Percentiles rank a stretch among this genome's conserved stretches.
Evolutionary conservation across 2,888 invertebrate genomes (phyloP).

Genomic region (Mythimna albipuncta): DNA sequence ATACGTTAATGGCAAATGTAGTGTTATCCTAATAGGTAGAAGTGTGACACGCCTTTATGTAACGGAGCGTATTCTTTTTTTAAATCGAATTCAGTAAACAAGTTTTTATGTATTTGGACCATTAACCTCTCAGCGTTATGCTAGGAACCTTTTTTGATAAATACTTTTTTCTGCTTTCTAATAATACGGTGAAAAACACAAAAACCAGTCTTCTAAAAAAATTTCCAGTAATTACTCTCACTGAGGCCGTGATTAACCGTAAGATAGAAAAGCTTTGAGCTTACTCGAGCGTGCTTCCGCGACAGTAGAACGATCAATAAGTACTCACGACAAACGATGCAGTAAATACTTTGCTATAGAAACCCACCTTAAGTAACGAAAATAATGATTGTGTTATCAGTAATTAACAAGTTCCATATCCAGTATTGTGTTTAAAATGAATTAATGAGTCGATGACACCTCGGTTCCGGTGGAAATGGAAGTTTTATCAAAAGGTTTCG

Average conservation of each 20-base stretch:
- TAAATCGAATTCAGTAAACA: slow-evolving; percentile 4
- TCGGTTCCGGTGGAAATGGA: not conserved
- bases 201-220: slow-evolving; percentile 9
- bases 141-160: slow-evolving; percentile 28
- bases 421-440: slow-evolving; percentile 9
- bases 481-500: not conserved
- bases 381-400: slow-evolving; percentile 22
- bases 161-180: slow-evolving; percentile 66
- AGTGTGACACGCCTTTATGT: not conserved
- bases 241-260: slow-evolving; percentile 54
- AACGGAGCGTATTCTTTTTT: not conserved
- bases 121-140: slow-evolving; percentile 4
- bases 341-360: slow-evolving; percentile 22
- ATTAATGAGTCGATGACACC: slow-evolving; percentile 8
- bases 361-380: slow-evolving; percentile 22
- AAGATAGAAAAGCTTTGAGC: slow-evolving; percentile 63
- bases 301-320: slow-evolving; percentile 18
- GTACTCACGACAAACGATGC: slow-evolving; percentile 18
- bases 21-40: not conserved
- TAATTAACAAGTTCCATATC: slow-evolving; percentile 7
- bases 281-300: slow-evolving; percentile 65
- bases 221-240: slow-evolving; percentile 65
- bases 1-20: not conserved
- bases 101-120: slow-evolving; percentile 21
- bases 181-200: slow-evolving; percentile 51